phyloP scores from a whole-genome alignment of 2,888 invertebrate genomes.

The Stramonita haemastoma region DNA sequence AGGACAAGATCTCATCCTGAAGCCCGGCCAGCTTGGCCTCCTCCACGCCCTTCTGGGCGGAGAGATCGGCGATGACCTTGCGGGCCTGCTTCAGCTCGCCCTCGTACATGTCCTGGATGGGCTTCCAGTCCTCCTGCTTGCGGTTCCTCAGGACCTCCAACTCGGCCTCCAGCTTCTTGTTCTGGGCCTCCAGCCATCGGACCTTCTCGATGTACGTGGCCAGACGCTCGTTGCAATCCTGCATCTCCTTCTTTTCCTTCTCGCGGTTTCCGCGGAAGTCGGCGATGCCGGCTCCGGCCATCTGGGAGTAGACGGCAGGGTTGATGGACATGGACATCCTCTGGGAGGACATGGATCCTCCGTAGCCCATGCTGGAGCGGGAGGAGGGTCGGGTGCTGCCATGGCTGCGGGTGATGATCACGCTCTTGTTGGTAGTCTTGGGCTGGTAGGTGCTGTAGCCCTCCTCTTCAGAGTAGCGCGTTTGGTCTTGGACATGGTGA shows the following conservation, averaged over 20 bases:
- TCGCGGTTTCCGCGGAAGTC: slow-evolving; percentile 77
- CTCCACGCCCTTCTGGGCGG: slow-evolving; percentile 77
- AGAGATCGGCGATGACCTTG: slow-evolving; percentile 77
- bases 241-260: slow-evolving; percentile 79
- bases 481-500: neutral
- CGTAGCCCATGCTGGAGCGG: neutral
- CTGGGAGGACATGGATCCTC: neutral
- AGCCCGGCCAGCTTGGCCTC: slow-evolving; percentile 77
- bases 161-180: slow-evolving; percentile 72
- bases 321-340: slow-evolving; percentile 39
- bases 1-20: slow-evolving; percentile 76
- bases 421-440: slow-evolving; percentile 27
- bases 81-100: slow-evolving; percentile 78
- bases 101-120: slow-evolving; percentile 77
- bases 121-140: slow-evolving; percentile 69
- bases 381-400: neutral
- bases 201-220: slow-evolving; percentile 79
- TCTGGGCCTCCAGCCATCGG: slow-evolving; percentile 76
- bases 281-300: slow-evolving; percentile 74
- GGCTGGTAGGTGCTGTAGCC: slow-evolving; percentile 34
- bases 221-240: slow-evolving; percentile 79
- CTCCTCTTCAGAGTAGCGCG: slow-evolving; percentile 18
- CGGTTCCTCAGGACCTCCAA: slow-evolving; percentile 67
- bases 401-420: slow-evolving; percentile 39
- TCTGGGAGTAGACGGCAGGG: slow-evolving; percentile 54